Percentiles rank a stretch among this genome's conserved stretches.
Conservation (phyloP, 2,797 vertebrate genomes). For the Diplodus sargus region DNA sequence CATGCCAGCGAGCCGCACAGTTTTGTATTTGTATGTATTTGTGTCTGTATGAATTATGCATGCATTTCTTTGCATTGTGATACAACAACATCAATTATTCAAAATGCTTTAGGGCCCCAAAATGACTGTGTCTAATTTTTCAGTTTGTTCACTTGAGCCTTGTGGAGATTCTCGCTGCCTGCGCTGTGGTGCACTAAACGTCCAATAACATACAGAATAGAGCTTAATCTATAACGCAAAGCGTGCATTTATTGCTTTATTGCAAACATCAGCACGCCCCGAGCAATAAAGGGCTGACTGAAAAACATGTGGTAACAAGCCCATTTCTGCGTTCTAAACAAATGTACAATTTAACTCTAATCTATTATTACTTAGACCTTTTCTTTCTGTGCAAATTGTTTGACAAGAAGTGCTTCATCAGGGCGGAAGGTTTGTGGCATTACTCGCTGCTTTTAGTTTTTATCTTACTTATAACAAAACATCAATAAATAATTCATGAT, state of each 20-base stretch:
- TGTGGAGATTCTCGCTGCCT: conserved; percentile 24
- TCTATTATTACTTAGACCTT: conserved; percentile 32
- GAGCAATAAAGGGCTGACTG: conserved; percentile 25
- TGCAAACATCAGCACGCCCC: conserved; percentile 37
- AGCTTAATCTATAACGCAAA: conserved; percentile 30
- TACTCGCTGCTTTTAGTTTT: background rate
- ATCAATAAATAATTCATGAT: conserved; percentile 54
- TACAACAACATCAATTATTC: conserved; percentile 63
- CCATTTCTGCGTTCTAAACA: conserved; percentile 4
- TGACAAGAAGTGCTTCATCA: conserved; percentile 1
- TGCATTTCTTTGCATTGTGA: conserved; percentile 36
- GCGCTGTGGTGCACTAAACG: conserved; percentile 37
- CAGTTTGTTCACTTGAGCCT: conserved; percentile 50
- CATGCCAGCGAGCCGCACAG: background rate
- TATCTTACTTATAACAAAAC: conserved; percentile 13
- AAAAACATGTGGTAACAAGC: conserved; percentile 31
- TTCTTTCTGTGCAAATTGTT: background rate
- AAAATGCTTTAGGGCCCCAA: conserved; percentile 41
- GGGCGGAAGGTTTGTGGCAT: conserved; percentile 22
- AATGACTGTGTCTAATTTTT: conserved; percentile 51
- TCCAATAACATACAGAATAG: conserved; percentile 30
- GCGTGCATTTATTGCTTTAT: conserved; percentile 48
- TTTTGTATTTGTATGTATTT: conserved; percentile 15
- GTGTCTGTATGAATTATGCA: conserved; percentile 51
- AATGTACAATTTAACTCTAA: conserved; percentile 24